These are phyloP conservation scores for Pseudomyrmex pallidus DNA, from an alignment of 1,140 invertebrate genomes.

Conservation along the genomic window DNA sequence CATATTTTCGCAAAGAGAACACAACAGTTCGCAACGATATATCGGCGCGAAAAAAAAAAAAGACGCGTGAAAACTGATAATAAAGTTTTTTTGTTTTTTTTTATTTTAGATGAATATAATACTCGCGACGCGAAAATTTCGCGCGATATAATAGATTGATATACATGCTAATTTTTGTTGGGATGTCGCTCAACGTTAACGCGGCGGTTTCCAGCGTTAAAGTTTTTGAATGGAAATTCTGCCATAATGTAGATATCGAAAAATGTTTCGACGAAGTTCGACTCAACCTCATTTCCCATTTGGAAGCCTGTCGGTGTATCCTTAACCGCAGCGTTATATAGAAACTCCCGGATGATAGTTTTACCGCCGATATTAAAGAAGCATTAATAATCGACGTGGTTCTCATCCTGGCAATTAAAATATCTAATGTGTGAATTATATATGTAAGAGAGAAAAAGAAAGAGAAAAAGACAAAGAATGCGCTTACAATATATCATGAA, in stretches of 20 bases:
- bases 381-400: slow-evolving; percentile 46
- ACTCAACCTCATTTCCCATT: slow-evolving; percentile 43
- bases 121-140: background rate
- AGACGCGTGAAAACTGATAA: background rate
- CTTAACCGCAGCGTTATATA: slow-evolving; percentile 15
- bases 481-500: too few relatives aligned
- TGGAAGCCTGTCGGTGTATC: slow-evolving; percentile 23
- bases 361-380: slow-evolving; percentile 51
- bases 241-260: slow-evolving; percentile 43
- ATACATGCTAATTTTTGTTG: background rate
- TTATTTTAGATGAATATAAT: too few relatives aligned
- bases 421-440: background rate
- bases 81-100: background rate
- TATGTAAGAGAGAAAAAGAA: background rate
- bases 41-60: background rate
- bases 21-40: background rate
- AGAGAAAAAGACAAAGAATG: background rate
- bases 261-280: slow-evolving; percentile 44
- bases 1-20: background rate
- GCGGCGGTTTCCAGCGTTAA: background rate
- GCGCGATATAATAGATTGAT: background rate
- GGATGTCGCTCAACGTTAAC: background rate
- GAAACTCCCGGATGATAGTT: slow-evolving; percentile 22
- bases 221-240: slow-evolving; percentile 35
- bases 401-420: slow-evolving; percentile 24